These are phyloP conservation scores for Dinomys branickii DNA, from an alignment of 2,113 vertebrate species.

Conservation along the genomic window DNA sequence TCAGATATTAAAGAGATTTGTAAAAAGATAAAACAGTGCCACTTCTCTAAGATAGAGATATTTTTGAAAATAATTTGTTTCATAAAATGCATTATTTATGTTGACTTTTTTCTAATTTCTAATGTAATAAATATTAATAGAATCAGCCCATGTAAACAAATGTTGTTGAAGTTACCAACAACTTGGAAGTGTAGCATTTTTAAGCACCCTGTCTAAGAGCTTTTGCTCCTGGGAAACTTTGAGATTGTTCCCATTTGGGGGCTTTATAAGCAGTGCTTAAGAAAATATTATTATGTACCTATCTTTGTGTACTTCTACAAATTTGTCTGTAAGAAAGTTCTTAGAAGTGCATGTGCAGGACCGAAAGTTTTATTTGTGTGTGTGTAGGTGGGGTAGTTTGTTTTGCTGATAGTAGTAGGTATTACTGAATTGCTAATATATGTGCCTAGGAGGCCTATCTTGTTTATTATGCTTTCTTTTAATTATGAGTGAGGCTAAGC, in stretches of 20 bases:
- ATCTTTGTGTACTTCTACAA: background rate
- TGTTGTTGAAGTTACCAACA: background rate
- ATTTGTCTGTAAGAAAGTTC: background rate
- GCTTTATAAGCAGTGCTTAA: background rate
- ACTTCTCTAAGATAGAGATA: background rate
- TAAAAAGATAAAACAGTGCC: background rate
- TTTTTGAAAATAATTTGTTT: background rate
- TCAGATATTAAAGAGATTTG: background rate
- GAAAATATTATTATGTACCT: background rate
- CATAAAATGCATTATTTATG: background rate
- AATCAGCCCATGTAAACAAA: background rate
- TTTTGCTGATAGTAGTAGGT: background rate
- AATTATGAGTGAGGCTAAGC: background rate
- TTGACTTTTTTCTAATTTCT: background rate
- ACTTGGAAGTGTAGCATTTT: background rate
- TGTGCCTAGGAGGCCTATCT: background rate
- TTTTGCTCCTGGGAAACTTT: background rate
- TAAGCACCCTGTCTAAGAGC: background rate
- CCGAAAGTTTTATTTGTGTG: background rate
- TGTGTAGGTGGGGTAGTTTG: background rate
- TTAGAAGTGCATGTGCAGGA: background rate
- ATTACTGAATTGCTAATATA: background rate
- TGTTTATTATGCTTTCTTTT: slow-evolving; percentile 21
- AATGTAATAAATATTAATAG: background rate
- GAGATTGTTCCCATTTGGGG: background rate